Base-by-base conservation (phyloP, 2,888 invertebrate genomes). In the Dryomyza anilis region DNA sequence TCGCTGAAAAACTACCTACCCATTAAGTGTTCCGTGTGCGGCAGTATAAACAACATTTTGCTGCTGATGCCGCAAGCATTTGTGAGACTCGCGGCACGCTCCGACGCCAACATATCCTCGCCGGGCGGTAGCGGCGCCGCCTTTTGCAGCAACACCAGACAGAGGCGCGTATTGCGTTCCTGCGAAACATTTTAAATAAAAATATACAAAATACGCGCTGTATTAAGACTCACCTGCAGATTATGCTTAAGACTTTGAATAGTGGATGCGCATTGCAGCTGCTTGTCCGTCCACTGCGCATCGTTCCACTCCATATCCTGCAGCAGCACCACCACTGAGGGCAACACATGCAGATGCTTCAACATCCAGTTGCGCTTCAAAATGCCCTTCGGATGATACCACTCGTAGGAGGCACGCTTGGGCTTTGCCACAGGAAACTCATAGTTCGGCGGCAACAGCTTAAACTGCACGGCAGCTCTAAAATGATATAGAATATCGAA, bases 221-320 rank as follows among this genome's bases (percentile, higher is more conserved):
- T 45, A 33, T 2, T 23, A 23, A 14, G 12, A 50, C 53, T 39
- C 30, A 75, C 77, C 68, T 83, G 83, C 33, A 84, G 67, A 2
- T 76, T 73, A 66, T 84, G 88, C 85, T 88, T 87, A 66, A 93
- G 86, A 0, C 91, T 89, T 80, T 96, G 94, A 33, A 98, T 92
- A 74, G 92, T 87, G 0, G 93, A 93, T 8, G 95, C 93, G 83
- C 96, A 97, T 82, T 97, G 97, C 74, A 94, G 90, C 78, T 95
- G 94, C 79, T 94, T 96, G 73, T 98, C 98, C 72, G 92, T 92
- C 97, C 98, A 98, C 69, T 91, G 88, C 0, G 88, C 86, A 83
- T 98, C 97, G 80, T 95, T 94, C 98, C 98, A 99, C 84, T 98
- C 98, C 79, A 98, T 88, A 77, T 99, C 98, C 81, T 94, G 95